Evolutionary conservation across 1,140 invertebrate species (phyloP).

Genomic region (Cydia amplana): DNA sequence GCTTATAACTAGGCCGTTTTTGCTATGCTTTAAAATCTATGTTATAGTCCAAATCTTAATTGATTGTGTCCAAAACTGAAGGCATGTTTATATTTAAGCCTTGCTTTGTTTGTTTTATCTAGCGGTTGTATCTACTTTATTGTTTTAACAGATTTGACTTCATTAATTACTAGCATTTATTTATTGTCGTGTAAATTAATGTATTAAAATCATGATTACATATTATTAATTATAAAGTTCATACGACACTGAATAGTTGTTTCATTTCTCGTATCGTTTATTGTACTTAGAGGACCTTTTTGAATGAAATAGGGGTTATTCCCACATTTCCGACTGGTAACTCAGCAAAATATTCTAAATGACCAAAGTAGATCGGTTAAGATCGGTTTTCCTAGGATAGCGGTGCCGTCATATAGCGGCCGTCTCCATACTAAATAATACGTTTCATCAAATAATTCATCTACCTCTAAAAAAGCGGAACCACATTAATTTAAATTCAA

Average conservation of each 20-base stretch:
- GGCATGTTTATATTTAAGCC: conserved; percentile 6
- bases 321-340: too few relatives aligned
- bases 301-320: too few relatives aligned
- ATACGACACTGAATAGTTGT: conserved; percentile 47
- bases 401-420: too few relatives aligned
- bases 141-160: conserved; percentile 60
- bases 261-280: neutral
- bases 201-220: conserved; percentile 68
- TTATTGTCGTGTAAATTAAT: conserved; percentile 72
- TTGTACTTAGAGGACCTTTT: too few relatives aligned
- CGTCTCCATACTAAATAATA: too few relatives aligned
- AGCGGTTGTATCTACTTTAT: conserved; percentile 53
- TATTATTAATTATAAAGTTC: conserved; percentile 71
- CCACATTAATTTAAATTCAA: too few relatives aligned
- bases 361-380: too few relatives aligned
- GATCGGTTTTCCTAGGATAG: too few relatives aligned
- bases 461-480: too few relatives aligned
- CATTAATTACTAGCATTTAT: conserved; percentile 71
- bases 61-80: conserved; percentile 10
- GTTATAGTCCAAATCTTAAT: neutral
- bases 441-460: too few relatives aligned
- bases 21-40: conserved; percentile 7
- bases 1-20: neutral
- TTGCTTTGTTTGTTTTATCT: conserved; percentile 2
- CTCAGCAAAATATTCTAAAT: too few relatives aligned